Evolutionary conservation across 2,888 invertebrate species (phyloP), one percentile per base, ranked within the genome.

Genomic region (Apoderus coryli): DNA sequence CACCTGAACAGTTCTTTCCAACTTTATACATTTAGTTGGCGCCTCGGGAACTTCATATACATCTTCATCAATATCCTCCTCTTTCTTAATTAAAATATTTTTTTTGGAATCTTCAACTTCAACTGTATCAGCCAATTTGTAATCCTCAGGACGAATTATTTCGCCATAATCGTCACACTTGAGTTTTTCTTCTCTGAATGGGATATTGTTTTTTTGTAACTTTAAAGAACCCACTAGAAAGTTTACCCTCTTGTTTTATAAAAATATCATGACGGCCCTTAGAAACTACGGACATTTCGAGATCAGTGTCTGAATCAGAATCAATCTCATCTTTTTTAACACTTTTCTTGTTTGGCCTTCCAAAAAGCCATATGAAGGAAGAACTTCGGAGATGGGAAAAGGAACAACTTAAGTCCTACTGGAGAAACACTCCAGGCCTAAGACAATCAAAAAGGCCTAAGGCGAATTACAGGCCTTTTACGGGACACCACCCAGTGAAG

Each of bases 81-180:
- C 77, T 32, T 65, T 66, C 41, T 74, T 75, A 10, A 65, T 58
- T n/a, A 70, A 63, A 4, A 72, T 49, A 38, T 72, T 71, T 45
- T 78, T 77, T 40, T 76, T 69, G 32, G 73, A 71, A 36, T 78
- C 79, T 10, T 77, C 76, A 0, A 64, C 58, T 41, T 79, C 79
- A 2, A 61, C 56, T 34, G 65, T 59, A 44, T 89, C 89, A 0
- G 77, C 76, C 33, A 90, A 67, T 49, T 80, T 75, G 56, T 88
- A 93, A 49, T 93, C 90, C 60, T 93, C 92, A 1, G 85, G 74
- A 60, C 82, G 74, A 32, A 98, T 82, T 23, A 90, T 73, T 60
- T 96, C 96, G 0, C 98, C 96, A 52, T 96, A 98, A 54, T 96
- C 96, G 48, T 96, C 96, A 49, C 74, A 43, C 34, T 88, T 76